Conservation (phyloP, 2,888 invertebrate species). For the Parasteatoda lunata region DNA sequence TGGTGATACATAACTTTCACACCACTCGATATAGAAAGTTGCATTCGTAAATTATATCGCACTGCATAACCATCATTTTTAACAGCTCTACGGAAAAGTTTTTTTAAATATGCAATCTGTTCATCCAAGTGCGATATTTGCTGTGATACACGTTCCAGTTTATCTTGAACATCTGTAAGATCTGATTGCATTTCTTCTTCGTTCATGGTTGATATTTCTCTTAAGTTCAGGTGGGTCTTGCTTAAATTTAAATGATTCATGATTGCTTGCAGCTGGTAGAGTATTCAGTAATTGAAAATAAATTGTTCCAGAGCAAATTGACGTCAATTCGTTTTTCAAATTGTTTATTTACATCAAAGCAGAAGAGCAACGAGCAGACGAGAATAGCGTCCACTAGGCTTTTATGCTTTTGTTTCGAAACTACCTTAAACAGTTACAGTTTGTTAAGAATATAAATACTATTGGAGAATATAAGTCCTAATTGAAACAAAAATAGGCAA, state of each 20-base stretch:
- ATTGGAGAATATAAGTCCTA: too few species aligned
- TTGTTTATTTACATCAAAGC: too few species aligned
- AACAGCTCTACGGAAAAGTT: constrained; percentile 55
- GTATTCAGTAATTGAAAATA: too few species aligned
- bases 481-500: too few species aligned
- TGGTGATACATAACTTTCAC: constrained; percentile 64
- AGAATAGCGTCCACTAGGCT: too few species aligned
- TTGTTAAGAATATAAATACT: too few species aligned
- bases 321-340: neutral
- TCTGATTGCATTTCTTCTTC: constrained; percentile 14
- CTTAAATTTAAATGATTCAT: constrained; percentile 2
- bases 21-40: constrained; percentile 55
- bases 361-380: too few species aligned
- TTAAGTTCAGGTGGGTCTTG: neutral
- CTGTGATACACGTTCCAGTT: constrained; percentile 18
- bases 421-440: too few species aligned
- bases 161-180: constrained; percentile 20
- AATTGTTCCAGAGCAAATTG: neutral
- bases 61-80: constrained; percentile 53
- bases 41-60: constrained; percentile 59
- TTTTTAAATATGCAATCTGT: constrained; percentile 48
- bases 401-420: too few species aligned
- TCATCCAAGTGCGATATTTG: constrained; percentile 31
- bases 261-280: neutral
- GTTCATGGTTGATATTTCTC: constrained; percentile 16